Base-by-base conservation (phyloP, 1,140 invertebrate species). In the Drosophila sechellia region DNA sequence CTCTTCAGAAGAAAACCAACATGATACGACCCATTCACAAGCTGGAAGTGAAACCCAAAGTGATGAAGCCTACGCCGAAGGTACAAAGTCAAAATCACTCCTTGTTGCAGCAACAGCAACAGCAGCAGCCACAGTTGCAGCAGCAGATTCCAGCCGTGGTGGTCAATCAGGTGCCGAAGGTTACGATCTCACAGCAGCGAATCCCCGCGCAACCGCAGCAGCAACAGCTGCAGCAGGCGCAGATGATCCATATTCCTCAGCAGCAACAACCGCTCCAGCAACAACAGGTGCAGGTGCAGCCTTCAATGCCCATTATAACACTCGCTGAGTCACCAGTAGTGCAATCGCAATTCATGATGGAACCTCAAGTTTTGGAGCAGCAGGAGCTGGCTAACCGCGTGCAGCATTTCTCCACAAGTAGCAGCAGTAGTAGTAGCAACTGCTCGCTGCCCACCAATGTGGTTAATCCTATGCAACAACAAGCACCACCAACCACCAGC, bases 371-470 rank as follows among this genome's bases (percentile, higher is more conserved):
- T 39, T 39, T 43, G 37, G 55, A 66, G 27, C 65, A 64, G 22
- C 75, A 57, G 6, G 66, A 83, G 37, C 6, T 73, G 25, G 27
- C 65, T 0, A 79, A 63, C 34, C 81, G 89, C 5, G 94, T 95
- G 56, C 94, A 93, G 50, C 93, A 95, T 49, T 94, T 94, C 83
- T 93, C 93, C 61, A 94, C 93, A 34, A 64, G 43, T 27, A 80
- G 35, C 61, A 81, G 17, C 25, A 63, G 50, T 13, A 22, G 22
- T 34, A 73, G 39, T 42, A 59, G 22, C 60, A 94, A 93, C 55
- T 74, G 50, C 10, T 76, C 83, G 15, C 93, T 95, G 79, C 95
- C 95, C 53, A 95, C 95, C 27, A 95, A 95, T 91, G 94, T 95
- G 35, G 66, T 95, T 3, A 95, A 94, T 90, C 95, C 95, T 2